Evolutionary conservation across 35 echinoderm and acorn worm genomes (phyloP).

Genomic region (Lytechinus variegatus): DNA sequence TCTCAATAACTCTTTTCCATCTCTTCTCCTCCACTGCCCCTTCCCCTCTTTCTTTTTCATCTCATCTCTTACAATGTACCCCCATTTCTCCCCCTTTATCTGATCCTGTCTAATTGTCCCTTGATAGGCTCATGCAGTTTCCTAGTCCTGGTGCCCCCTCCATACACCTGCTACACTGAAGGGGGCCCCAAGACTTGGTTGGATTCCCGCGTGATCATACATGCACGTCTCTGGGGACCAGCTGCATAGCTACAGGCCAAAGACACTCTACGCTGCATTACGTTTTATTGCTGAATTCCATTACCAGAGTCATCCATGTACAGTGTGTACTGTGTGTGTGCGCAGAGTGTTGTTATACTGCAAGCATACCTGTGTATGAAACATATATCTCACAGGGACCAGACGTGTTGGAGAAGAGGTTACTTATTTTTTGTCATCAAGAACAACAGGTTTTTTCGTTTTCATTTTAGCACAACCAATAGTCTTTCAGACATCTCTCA

Average conservation of each 20-base stretch:
- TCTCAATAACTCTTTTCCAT: neutral
- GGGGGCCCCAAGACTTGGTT: neutral
- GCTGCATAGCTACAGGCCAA: conserved; percentile 16
- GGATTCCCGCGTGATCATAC: neutral
- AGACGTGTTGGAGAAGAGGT: neutral
- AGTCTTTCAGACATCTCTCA: neutral
- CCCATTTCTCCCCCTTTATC: no score
- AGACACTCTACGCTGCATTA: conserved; percentile 11
- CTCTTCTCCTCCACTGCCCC: neutral
- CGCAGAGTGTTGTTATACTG: conserved; percentile 2
- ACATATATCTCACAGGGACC: neutral
- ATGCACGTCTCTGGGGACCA: neutral
- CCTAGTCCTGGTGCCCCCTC: neutral
- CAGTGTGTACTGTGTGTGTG: neutral
- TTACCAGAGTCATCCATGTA: neutral
- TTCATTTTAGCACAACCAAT: neutral
- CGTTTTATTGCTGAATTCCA: conserved; percentile 18
- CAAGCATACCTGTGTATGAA: conserved; percentile 1
- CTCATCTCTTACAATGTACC: no score
- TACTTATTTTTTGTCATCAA: neutral
- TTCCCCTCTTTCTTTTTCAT: no score
- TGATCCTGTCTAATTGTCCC: neutral
- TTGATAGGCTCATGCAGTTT: neutral
- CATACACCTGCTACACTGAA: neutral
- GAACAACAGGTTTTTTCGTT: neutral